These are phyloP conservation scores for Pionites leucogaster DNA, from an alignment of 2,113 vertebrate species.

Conservation along the genomic window DNA sequence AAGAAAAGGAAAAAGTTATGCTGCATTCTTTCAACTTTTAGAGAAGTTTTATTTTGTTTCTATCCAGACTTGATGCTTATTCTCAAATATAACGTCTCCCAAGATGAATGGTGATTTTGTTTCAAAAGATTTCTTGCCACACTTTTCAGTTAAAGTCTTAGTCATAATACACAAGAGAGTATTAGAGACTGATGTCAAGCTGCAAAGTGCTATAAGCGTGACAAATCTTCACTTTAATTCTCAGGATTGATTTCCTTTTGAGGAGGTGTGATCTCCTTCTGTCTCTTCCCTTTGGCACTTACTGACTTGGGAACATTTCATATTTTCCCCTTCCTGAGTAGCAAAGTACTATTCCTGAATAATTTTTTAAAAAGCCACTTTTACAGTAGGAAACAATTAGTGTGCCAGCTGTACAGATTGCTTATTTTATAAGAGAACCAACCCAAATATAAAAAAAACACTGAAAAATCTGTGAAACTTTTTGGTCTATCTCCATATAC, in stretches of 20 bases:
- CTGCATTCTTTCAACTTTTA: neutral
- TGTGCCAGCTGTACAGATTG: neutral
- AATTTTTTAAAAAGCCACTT: neutral
- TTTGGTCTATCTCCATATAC: neutral
- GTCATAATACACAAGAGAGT: slow-evolving; percentile 41
- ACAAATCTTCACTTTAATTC: slow-evolving; percentile 37
- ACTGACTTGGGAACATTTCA: neutral
- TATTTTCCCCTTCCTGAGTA: slow-evolving; percentile 2
- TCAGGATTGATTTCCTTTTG: slow-evolving; percentile 25
- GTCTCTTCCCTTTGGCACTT: neutral
- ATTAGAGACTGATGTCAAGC: slow-evolving; percentile 16
- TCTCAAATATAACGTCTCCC: neutral
- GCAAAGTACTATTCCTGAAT: slow-evolving; percentile 15
- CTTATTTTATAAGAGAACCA: neutral
- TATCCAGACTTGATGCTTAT: neutral
- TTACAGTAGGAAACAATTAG: neutral
- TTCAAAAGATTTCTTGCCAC: neutral
- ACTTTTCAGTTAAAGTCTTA: neutral
- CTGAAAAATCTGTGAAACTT: neutral
- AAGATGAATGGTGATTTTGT: neutral
- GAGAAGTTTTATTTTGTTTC: neutral
- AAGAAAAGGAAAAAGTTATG: neutral
- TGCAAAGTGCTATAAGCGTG: slow-evolving; percentile 21
- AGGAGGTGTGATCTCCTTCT: slow-evolving; percentile 1
- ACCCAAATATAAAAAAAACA: neutral